Conservation (phyloP, 1,140 invertebrate species). For the Macrobrachium rosenbergii region DNA sequence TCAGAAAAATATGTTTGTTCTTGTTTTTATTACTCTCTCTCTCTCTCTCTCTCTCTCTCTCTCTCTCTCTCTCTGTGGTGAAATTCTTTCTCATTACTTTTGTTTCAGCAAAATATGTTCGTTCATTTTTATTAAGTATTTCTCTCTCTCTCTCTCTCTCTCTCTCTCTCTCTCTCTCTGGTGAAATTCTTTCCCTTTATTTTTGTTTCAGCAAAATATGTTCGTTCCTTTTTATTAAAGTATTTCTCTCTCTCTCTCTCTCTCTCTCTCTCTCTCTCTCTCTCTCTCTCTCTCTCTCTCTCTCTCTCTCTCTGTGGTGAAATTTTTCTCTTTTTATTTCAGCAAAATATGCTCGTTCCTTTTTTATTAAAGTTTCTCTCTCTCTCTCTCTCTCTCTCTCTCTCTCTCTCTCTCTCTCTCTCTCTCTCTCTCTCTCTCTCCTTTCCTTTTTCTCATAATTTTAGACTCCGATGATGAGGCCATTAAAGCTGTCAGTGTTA, state of each 20-base stretch:
- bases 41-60: background rate
- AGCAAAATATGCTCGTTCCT: background rate
- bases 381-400: constrained; percentile 7
- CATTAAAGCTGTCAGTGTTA: too few species aligned
- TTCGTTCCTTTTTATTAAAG: too few species aligned
- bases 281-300: constrained; percentile 14
- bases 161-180: too few species aligned
- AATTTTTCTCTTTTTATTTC: background rate
- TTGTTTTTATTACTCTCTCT: background rate
- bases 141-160: background rate
- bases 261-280: constrained; percentile 9
- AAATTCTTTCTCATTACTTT: too few species aligned
- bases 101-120: too few species aligned
- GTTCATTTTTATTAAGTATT: background rate
- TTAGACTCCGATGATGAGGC: too few species aligned
- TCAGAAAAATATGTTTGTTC: too few species aligned
- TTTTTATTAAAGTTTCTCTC: background rate
- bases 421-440: constrained; percentile 10
- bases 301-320: background rate
- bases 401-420: constrained; percentile 7
- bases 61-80: too few species aligned
- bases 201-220: too few species aligned
- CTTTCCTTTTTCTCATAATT: background rate
- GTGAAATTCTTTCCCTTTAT: too few species aligned
- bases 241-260: constrained; percentile 1